A percentile compares a stretch with the other conserved stretches of the same genome.
phyloP scores from a whole-genome alignment of 2,797 vertebrate genomes.

The Acrossocheilus fasciatus region DNA sequence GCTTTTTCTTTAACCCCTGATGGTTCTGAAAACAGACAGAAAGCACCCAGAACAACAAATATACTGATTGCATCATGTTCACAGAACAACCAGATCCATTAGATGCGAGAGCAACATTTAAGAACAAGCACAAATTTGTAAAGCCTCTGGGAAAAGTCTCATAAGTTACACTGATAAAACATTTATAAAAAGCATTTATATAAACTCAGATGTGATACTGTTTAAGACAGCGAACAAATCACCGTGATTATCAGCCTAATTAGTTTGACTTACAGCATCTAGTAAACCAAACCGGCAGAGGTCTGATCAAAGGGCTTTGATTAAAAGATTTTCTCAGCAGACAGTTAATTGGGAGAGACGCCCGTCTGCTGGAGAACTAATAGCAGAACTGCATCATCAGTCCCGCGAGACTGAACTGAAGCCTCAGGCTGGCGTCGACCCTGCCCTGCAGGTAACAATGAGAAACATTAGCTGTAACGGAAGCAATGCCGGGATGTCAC shows the following conservation, averaged over 20 bases:
- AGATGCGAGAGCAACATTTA: background rate
- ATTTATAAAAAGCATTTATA: background rate
- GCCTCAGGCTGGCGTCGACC: background rate
- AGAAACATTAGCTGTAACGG: background rate
- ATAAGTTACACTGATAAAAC: background rate
- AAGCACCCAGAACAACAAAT: background rate
- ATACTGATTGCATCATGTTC: background rate
- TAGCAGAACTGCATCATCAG: background rate
- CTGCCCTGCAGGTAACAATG: constrained; percentile 7
- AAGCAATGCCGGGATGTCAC: background rate
- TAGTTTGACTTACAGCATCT: background rate
- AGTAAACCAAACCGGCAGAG: background rate
- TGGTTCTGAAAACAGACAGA: background rate
- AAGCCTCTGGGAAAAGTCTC: background rate
- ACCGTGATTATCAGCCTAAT: constrained; percentile 21
- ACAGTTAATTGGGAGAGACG: constrained; percentile 7
- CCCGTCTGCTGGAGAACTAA: constrained; percentile 27
- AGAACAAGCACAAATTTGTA: background rate
- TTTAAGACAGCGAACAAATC: constrained; percentile 3
- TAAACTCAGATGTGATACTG: constrained; percentile 4
- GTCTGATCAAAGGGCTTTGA: constrained; percentile 22
- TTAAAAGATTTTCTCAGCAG: constrained; percentile 30
- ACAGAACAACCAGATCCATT: background rate
- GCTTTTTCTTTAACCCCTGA: constrained; percentile 23
- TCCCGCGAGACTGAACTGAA: constrained; percentile 1